Evolutionary conservation across 2,113 vertebrate species (phyloP).

Genomic region (Aegithalos caudatus): DNA sequence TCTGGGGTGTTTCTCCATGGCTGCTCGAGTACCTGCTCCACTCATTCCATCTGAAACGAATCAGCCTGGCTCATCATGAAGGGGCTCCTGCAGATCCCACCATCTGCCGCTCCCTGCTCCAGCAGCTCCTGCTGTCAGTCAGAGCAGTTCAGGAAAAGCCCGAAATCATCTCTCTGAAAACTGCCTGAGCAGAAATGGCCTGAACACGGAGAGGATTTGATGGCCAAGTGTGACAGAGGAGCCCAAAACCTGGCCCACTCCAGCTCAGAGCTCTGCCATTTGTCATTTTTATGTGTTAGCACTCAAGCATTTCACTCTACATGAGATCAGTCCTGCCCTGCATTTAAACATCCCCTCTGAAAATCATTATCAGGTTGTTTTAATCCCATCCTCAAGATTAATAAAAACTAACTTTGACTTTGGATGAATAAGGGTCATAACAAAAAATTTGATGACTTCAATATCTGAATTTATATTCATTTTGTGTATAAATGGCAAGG

Average conservation of each 20-base stretch:
- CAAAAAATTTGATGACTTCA: not conserved
- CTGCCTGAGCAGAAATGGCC: not conserved
- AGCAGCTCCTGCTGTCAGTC: not conserved
- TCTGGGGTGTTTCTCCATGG: not conserved
- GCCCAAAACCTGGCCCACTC: not conserved
- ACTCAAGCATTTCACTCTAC: not conserved
- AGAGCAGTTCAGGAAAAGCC: not conserved
- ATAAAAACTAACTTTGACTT: not conserved
- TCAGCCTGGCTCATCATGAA: not conserved
- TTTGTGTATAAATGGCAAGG: not conserved
- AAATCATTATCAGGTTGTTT: not conserved
- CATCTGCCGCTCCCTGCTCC: constrained; percentile 9
- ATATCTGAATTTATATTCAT: not conserved
- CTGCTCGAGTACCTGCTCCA: rapidly evolving
- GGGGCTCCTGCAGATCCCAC: not conserved
- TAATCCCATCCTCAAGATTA: not conserved
- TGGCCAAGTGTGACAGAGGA: not conserved
- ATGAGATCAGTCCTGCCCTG: not conserved
- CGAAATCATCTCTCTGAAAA: not conserved
- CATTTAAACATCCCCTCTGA: not conserved
- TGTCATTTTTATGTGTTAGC: not conserved
- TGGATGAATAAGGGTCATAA: not conserved
- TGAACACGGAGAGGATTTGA: not conserved
- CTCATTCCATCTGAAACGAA: not conserved
- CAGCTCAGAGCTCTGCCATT: not conserved